Evolutionary conservation across 1,140 invertebrate genomes (phyloP), one percentile per base, ranked within the genome.

Genomic region (Uloborus diversus): DNA sequence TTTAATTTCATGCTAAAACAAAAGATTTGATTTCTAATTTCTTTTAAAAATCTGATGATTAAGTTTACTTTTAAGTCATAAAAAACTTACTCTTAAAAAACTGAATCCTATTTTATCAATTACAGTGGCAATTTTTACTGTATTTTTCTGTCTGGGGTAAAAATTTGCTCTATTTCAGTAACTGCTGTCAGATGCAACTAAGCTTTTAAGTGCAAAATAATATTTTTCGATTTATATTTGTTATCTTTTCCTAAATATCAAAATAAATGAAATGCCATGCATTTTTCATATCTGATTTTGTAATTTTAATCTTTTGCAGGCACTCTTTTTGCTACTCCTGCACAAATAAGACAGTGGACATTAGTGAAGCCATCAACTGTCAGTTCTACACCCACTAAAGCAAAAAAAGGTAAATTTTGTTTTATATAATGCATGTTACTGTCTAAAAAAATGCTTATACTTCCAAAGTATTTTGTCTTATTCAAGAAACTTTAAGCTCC

Each of bases 251-350:
- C n/a, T n/a, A n/a, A n/a, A n/a, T n/a, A n/a, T n/a, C n/a, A n/a
- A n/a, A n/a, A n/a, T n/a, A n/a, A n/a, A n/a, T n/a, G n/a, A n/a
- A n/a, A n/a, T n/a, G n/a, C 2, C 9, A 42, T 42, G 37, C 2
- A 42, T 42, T 42, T 42, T 17, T 42, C 9, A 42, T 17, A 42
- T 42, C 37, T 42, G 9, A 42, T 17, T 42, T 2, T 42, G 9
- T 42, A 13, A 1, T 42, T 42, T 2, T 42, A 13, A 1, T 42
- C 17, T 4, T 1, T 53, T 33, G 17, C 28, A 78, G 73, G 73
- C 20, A 66, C 73, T 20, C 61, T 78, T 20, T 78, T 66, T 66
- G 32, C 73, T 28, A 66, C 73, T 20, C 61, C 73, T 78, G 73
- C 61, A 28, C 61, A 78, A 32, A 47, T 78, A 30, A 64, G 73